Evolutionary conservation across 2,888 invertebrate genomes (phyloP).

Genomic region (Eurytoma californica): DNA sequence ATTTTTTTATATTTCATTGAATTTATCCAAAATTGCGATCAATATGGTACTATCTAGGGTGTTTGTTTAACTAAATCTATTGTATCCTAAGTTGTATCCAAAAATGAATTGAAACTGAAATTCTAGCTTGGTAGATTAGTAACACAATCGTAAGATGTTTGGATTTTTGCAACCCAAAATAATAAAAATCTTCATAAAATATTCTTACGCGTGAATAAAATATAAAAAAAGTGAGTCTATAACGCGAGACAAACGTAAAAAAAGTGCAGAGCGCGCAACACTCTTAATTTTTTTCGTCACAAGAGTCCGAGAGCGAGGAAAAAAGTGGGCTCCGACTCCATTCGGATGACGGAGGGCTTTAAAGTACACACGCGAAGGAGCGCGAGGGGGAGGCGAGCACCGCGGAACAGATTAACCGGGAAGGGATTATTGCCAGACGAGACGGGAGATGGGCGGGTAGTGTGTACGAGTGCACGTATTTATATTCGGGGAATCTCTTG

Average conservation of each 20-base stretch:
- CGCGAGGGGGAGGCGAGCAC: not conserved
- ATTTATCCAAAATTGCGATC: too few species aligned
- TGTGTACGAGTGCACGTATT: not conserved
- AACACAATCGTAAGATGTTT: too few species aligned
- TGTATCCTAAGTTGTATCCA: too few species aligned
- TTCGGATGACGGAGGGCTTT: slow-evolving; percentile 43
- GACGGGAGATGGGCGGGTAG: not conserved
- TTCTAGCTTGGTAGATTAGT: too few species aligned
- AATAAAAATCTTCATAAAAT: too few species aligned
- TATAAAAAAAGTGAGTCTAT: too few species aligned
- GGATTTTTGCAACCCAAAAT: too few species aligned
- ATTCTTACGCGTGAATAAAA: too few species aligned
- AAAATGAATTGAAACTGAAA: too few species aligned
- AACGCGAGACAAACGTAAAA: not conserved
- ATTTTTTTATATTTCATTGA: too few species aligned
- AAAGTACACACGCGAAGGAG: slow-evolving; percentile 26
- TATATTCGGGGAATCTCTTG: not conserved
- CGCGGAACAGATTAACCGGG: slow-evolving; percentile 40
- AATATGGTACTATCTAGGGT: too few species aligned
- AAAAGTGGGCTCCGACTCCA: slow-evolving; percentile 28
- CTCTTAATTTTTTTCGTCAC: not conserved
- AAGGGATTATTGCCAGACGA: slow-evolving; percentile 25
- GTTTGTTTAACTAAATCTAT: too few species aligned
- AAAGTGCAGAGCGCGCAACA: not conserved
- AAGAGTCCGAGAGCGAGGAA: not conserved